Conservation (phyloP, 2,797 vertebrate species). For the Muscicapa striata region DNA sequence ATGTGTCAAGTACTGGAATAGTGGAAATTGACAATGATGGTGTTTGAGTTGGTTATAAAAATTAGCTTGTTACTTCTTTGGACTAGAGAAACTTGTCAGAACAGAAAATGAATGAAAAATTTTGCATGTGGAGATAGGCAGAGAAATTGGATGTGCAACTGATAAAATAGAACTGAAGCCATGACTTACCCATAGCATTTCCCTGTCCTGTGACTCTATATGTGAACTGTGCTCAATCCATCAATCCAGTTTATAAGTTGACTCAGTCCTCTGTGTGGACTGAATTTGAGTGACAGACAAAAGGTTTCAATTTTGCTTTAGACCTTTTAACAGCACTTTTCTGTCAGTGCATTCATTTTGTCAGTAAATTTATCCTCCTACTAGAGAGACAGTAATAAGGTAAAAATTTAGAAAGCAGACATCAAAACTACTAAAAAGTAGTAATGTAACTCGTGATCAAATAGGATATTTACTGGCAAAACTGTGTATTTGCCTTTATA, state of each 20-base stretch:
- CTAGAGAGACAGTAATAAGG: not conserved
- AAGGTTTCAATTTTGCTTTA: not conserved
- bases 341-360: not conserved
- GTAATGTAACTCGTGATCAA: not conserved
- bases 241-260: not conserved
- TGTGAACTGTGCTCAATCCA: not conserved
- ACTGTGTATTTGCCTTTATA: not conserved
- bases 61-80: not conserved
- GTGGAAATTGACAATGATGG: not conserved
- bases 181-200: not conserved
- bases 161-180: not conserved
- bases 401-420: not conserved
- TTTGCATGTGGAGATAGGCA: not conserved
- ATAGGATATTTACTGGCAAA: not conserved
- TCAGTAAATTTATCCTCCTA: not conserved
- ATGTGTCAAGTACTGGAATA: rapidly evolving
- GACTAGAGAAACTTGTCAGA: not conserved
- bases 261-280: not conserved
- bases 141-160: not conserved
- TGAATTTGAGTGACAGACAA: not conserved
- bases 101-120: not conserved
- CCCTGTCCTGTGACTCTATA: not conserved
- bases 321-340: not conserved
- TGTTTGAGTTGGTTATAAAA: not conserved
- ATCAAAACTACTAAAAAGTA: not conserved